Percentiles rank a stretch among this genome's conserved stretches.
phyloP scores from a whole-genome alignment of 1,140 invertebrate genomes.

The Drosophila nigrodunni region DNA sequence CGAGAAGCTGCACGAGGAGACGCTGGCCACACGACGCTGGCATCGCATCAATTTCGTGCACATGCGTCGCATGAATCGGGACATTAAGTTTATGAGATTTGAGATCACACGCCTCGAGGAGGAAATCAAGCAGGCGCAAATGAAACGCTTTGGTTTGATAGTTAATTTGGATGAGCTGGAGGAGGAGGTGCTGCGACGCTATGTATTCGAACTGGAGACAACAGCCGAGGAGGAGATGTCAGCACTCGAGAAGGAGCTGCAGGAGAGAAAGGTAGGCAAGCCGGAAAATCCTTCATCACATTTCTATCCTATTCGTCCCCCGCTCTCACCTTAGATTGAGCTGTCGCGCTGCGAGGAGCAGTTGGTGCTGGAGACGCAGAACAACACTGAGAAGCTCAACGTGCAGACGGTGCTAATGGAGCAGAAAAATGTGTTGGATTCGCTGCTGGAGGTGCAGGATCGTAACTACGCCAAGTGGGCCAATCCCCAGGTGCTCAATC shows the following conservation, averaged over 20 bases:
- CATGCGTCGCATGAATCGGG: constrained; percentile 86
- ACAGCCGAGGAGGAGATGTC: constrained; percentile 85
- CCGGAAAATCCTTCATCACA: not conserved
- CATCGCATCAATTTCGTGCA: constrained; percentile 86
- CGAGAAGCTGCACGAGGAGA: constrained; percentile 88
- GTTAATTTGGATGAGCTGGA: constrained; percentile 86
- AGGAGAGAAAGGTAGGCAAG: constrained; percentile 57
- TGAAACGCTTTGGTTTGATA: constrained; percentile 86
- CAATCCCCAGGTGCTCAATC: constrained; percentile 63
- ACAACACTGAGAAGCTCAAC: constrained; percentile 87
- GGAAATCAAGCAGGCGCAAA: constrained; percentile 86
- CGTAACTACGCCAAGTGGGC: constrained; percentile 78
- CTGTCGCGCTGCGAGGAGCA: constrained; percentile 80
- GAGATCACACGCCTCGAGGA: constrained; percentile 85
- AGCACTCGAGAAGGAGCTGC: constrained; percentile 79
- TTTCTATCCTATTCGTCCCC: not conserved
- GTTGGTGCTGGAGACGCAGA: constrained; percentile 83
- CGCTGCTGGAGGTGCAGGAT: constrained; percentile 83
- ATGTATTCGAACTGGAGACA: constrained; percentile 86
- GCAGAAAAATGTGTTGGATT: constrained; percentile 85
- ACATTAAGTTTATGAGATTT: constrained; percentile 86
- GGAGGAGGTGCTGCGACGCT: constrained; percentile 86
- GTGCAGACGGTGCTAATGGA: constrained; percentile 86
- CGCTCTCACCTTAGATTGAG: constrained; percentile 55
- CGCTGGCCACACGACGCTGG: constrained; percentile 86